Percentiles rank a stretch among this genome's conserved stretches.
Conservation (phyloP, 2,113 vertebrate genomes). For the Porphyrio hochstetteri region DNA sequence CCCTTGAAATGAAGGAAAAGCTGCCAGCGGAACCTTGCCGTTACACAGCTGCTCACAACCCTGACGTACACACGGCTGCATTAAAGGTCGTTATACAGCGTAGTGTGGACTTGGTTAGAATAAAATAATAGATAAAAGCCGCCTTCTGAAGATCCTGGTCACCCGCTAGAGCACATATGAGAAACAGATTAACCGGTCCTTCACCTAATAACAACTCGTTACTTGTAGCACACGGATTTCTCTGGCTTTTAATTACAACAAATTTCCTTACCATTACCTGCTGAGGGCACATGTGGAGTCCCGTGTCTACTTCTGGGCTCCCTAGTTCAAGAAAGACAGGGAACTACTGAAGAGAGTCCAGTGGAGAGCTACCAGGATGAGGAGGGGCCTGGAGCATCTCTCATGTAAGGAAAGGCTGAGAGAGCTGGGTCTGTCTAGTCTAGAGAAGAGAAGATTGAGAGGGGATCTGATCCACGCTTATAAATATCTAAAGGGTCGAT, state of each 20-base stretch:
- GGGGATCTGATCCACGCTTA: no score
- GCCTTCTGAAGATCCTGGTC: neutral
- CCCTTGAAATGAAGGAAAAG: neutral
- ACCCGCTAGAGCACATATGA: neutral
- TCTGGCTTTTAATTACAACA: neutral
- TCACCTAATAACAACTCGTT: neutral
- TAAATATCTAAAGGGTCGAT: no score
- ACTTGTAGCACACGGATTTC: fast-evolving
- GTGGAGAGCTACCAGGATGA: no score
- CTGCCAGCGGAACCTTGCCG: neutral
- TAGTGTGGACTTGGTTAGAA: neutral
- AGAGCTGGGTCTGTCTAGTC: no score
- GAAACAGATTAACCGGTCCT: neutral
- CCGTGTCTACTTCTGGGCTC: no score
- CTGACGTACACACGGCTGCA: fast-evolving
- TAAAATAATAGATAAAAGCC: neutral
- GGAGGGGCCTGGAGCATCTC: no score
- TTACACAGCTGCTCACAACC: neutral
- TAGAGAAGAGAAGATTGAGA: no score
- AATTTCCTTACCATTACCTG: neutral
- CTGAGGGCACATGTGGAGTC: no score
- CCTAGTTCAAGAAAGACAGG: no score
- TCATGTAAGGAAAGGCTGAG: no score
- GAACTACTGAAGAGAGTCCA: no score
- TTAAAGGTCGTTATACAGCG: neutral